Base-by-base conservation (phyloP, 2,888 invertebrate genomes). In the Marasmarcha lunaedactyla region DNA sequence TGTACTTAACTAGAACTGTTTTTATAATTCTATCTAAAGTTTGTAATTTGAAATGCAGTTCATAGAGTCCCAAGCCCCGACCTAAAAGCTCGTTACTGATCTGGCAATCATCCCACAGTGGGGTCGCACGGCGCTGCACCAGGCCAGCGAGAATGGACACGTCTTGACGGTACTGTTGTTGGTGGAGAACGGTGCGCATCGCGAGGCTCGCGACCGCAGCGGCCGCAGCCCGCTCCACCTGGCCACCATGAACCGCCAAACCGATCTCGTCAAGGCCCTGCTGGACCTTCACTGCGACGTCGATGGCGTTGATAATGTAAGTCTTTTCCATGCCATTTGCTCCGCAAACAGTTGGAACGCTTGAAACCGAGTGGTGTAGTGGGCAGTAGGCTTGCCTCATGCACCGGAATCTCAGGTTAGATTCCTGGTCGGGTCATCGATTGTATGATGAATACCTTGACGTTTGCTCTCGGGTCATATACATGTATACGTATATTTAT, bases 211-310 rank as follows among this genome's bases (percentile, higher is more conserved):
- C 44, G 92, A 93, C 59, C 84, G 86, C 51, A 88, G 88, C 11
- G 92, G 91, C 10, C 89, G 86, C 51, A 90, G 91, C 3, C 90
- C 93, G 0, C 83, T 94, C 15, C 93, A 93, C 58, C 84, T 90
- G 38, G 92, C 93, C 0, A 89, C 91, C 1, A 89, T 90, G 49
- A 89, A 90, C 55, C 88, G 91, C 48, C 90, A 92, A 56, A 88
- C 91, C 0, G 88, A 87, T 47, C 84, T 92, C 12, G 92, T 90
- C n/a, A 85, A 87, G 46, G 71, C 88, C 35, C 73, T 94, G 37
- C 73, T 93, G 36, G 89, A 90, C 14, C 84, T 85, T 15, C 89
- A 90, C 9, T 89, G 90, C 36, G 83, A 86, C 40, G 86, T 88
- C 0, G 88, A 90, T 39, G 68, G 78, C 11, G 63, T 65, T 1